Conservation (phyloP, 2,797 vertebrate genomes). For the Enteromius fasciolatus region DNA sequence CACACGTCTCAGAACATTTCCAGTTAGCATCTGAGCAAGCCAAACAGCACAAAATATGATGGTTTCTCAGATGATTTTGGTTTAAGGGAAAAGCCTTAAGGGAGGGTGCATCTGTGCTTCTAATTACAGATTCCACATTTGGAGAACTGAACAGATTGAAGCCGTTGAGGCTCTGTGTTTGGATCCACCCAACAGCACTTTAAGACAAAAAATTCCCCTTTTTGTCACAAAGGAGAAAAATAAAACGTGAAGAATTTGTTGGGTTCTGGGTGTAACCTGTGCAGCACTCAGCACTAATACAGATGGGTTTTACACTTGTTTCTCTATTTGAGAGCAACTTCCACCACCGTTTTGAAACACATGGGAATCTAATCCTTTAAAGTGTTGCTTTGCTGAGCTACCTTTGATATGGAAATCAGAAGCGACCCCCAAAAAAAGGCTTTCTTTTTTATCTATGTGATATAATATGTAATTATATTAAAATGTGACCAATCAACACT, state of each 20-base stretch:
- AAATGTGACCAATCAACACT: conserved; percentile 4
- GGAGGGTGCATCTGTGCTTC: conserved; percentile 23
- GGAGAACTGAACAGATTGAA: background rate
- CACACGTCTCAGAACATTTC: background rate
- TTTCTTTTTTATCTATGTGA: background rate
- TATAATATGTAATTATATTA: background rate
- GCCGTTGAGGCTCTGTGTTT: conserved; percentile 15
- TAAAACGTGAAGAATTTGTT: conserved; percentile 30
- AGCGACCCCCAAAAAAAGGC: background rate
- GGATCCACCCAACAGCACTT: conserved; percentile 26
- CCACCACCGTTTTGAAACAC: background rate
- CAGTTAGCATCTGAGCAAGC: background rate
- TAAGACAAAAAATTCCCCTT: background rate
- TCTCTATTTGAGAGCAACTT: background rate
- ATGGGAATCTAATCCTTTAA: background rate
- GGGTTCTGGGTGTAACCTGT: background rate
- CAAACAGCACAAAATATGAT: background rate
- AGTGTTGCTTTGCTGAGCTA: background rate
- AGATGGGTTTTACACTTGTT: conserved; percentile 1
- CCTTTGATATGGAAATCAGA: background rate
- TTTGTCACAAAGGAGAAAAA: conserved; percentile 4
- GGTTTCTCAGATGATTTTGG: background rate
- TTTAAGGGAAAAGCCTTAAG: conserved; percentile 5
- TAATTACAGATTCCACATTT: conserved; percentile 38
- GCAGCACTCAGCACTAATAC: background rate